A percentile compares a stretch with the other conserved stretches of the same genome.
Evolutionary conservation across 1,140 invertebrate species (phyloP).

Genomic region (Papilio polyxenes): DNA sequence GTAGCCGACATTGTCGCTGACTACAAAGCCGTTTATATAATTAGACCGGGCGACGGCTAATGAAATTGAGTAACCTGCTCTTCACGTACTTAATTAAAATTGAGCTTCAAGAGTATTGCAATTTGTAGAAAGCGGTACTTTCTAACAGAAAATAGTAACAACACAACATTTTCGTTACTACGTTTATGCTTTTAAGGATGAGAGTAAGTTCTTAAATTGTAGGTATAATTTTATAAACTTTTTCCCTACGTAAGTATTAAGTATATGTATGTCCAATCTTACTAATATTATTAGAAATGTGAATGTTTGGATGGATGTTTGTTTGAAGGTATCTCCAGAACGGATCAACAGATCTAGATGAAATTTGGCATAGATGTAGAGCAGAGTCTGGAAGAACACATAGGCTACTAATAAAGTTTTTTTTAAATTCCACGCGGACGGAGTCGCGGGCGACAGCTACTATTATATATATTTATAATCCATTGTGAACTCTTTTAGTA

Average conservation of each 20-base stretch:
- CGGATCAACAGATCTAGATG: too few relatives aligned
- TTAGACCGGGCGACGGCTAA: background rate
- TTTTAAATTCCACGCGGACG: too few relatives aligned
- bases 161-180: background rate
- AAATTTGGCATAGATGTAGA: too few relatives aligned
- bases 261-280: too few relatives aligned
- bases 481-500: background rate
- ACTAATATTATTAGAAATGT: background rate
- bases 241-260: too few relatives aligned
- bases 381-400: too few relatives aligned
- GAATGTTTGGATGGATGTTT: background rate
- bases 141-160: background rate
- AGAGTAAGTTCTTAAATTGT: too few relatives aligned
- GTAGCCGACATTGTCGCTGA: conserved; percentile 4
- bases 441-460: background rate
- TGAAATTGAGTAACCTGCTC: conserved; percentile 10
- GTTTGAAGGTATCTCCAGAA: too few relatives aligned
- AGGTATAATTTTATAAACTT: too few relatives aligned
- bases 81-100: conserved; percentile 26
- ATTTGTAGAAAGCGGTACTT: background rate
- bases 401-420: too few relatives aligned
- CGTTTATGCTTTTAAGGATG: too few relatives aligned
- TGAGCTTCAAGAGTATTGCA: conserved; percentile 15
- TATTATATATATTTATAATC: background rate
- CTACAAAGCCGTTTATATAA: conserved; percentile 23